These are phyloP conservation scores for Bemisia tabaci DNA, from an alignment of 1,140 invertebrate species.

Conservation along the genomic window DNA sequence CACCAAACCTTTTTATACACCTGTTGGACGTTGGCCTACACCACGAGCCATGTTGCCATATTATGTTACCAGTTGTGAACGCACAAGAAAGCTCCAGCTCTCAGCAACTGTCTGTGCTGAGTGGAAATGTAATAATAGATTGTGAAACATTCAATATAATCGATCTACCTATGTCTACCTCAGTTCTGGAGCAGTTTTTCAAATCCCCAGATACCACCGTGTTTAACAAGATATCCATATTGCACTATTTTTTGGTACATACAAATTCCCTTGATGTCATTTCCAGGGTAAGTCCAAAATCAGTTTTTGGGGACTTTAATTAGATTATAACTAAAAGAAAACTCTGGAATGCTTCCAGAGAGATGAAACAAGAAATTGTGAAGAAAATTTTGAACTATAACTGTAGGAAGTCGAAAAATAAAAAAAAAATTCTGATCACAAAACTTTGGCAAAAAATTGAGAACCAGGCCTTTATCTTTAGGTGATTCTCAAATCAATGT, in stretches of 20 bases:
- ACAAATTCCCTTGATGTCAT: conserved; percentile 52
- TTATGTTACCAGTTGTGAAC: conserved; percentile 32
- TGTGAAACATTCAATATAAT: conserved; percentile 54
- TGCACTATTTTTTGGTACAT: conserved; percentile 66
- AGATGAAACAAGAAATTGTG: too few relatives aligned
- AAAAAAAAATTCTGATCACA: too few relatives aligned
- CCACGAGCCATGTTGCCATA: conserved; percentile 67
- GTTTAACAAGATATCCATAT: conserved; percentile 46
- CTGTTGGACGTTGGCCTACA: conserved; percentile 60
- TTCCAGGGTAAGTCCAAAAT: conserved; percentile 37
- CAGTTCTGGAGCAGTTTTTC: conserved; percentile 49
- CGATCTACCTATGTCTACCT: conserved; percentile 41
- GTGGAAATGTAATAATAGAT: conserved; percentile 30
- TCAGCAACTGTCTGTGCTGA: conserved; percentile 40
- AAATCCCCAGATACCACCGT: conserved; percentile 25
- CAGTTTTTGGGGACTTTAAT: neutral
- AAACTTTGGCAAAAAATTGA: too few relatives aligned
- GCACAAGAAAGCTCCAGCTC: conserved; percentile 55
- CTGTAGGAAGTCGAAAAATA: too few relatives aligned
- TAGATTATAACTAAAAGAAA: too few relatives aligned
- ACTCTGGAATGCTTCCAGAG: too few relatives aligned
- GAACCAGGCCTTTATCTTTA: too few relatives aligned
- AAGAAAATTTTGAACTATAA: too few relatives aligned
- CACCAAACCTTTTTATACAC: conserved; percentile 62
- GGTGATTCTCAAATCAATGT: too few relatives aligned